Conservation (phyloP, 1,140 invertebrate genomes). For the Bombus pyrosoma region DNA sequence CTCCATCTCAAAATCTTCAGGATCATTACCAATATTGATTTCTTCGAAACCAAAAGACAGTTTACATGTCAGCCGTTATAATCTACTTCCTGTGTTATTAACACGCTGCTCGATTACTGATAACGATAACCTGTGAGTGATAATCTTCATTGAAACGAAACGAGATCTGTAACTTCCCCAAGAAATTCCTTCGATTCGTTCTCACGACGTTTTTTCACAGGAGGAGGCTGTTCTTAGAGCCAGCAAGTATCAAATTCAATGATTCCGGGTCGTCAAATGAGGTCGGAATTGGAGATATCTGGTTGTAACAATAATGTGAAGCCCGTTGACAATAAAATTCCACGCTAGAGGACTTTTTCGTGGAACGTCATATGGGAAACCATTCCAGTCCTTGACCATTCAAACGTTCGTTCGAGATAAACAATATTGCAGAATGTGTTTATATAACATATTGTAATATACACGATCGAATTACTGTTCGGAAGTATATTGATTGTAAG, state of each 20-base stretch:
- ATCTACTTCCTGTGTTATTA: constrained; percentile 1
- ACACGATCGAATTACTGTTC: neutral
- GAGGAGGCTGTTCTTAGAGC: neutral
- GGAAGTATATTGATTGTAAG: neutral
- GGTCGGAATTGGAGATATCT: neutral
- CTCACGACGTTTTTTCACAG: neutral
- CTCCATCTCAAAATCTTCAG: too few species aligned
- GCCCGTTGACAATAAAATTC: neutral
- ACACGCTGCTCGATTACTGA: neutral
- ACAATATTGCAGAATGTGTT: neutral
- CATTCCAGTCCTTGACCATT: too few species aligned
- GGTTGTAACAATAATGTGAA: neutral
- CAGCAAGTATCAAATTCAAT: neutral
- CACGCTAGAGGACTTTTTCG: neutral
- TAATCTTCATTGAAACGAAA: neutral
- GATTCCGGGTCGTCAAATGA: neutral
- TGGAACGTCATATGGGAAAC: neutral
- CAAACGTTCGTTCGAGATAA: neutral
- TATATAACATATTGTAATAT: neutral
- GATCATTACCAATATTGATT: neutral
- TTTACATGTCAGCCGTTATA: neutral
- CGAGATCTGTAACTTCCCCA: neutral
- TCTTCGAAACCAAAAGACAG: neutral
- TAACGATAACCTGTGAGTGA: neutral
- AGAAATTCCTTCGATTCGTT: neutral